Conservation (phyloP, 2,888 invertebrate species). For the Pollenia amentaria region DNA sequence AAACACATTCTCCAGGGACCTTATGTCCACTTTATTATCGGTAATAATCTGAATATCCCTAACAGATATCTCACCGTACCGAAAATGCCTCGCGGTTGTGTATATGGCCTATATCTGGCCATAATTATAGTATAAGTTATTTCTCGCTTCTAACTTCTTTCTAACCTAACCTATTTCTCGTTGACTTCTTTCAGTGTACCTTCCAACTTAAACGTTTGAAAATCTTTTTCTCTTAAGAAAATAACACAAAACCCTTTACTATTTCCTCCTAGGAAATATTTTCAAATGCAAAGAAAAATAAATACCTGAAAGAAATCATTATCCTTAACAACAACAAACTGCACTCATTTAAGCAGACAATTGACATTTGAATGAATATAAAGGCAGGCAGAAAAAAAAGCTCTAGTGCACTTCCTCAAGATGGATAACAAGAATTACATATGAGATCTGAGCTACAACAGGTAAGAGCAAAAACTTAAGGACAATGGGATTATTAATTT, state of each 20-base stretch:
- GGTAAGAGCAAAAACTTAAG: background rate
- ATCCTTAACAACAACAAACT: slow-evolving; percentile 51
- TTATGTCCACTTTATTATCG: too few relatives aligned
- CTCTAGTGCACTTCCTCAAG: slow-evolving; percentile 54
- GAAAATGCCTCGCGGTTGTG: too few relatives aligned
- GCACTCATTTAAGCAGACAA: slow-evolving; percentile 78
- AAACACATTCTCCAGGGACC: too few relatives aligned
- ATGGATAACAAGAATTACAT: slow-evolving; percentile 25
- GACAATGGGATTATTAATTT: background rate
- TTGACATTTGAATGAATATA: slow-evolving; percentile 81
- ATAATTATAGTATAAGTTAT: too few relatives aligned
- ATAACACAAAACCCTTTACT: slow-evolving; percentile 17
- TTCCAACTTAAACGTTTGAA: background rate
- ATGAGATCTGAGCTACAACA: slow-evolving; percentile 26
- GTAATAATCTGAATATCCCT: too few relatives aligned
- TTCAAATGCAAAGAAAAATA: slow-evolving; percentile 60
- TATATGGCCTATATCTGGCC: too few relatives aligned
- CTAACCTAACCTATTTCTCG: too few relatives aligned
- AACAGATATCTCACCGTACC: too few relatives aligned
- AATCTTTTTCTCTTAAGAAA: slow-evolving; percentile 23
- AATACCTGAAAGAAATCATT: slow-evolving; percentile 62
- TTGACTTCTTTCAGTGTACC: slow-evolving; percentile 8
- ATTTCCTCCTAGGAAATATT: slow-evolving; percentile 38
- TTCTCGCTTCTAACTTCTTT: too few relatives aligned
- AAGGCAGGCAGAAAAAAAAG: slow-evolving; percentile 39